These are phyloP conservation scores for Caenorhabditis sulstoni DNA, from an alignment of 2,888 invertebrate species.

Conservation along the genomic window DNA sequence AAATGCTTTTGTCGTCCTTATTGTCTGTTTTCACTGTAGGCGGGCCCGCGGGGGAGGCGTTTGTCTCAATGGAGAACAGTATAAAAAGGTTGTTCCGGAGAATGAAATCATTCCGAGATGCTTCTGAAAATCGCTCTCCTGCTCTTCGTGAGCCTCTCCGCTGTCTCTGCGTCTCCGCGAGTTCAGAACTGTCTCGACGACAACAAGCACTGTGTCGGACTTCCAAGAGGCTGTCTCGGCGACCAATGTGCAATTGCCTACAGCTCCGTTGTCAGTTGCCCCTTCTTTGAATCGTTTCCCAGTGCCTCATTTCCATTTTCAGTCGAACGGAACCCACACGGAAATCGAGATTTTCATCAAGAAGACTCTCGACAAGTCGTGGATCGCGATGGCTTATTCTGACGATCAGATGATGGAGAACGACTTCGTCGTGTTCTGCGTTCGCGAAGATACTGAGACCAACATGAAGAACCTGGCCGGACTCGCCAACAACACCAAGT, in stretches of 20 bases:
- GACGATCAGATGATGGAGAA: slow-evolving; percentile 44
- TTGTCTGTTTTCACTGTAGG: slow-evolving; percentile 10
- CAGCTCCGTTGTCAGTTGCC: slow-evolving; percentile 36
- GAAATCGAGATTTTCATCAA: slow-evolving; percentile 50
- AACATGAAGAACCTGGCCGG: slow-evolving; percentile 20
- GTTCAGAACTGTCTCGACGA: slow-evolving; percentile 49
- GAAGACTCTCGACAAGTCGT: slow-evolving; percentile 39
- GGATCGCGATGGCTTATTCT: slow-evolving; percentile 45
- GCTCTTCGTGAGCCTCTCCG: slow-evolving; percentile 1
- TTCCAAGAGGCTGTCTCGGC: slow-evolving; percentile 47
- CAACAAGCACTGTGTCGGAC: slow-evolving; percentile 50
- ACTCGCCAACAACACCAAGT: slow-evolving; percentile 34
- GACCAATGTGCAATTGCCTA: slow-evolving; percentile 29
- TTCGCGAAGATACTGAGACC: slow-evolving; percentile 31
- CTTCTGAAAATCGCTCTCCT: slow-evolving; percentile 29
- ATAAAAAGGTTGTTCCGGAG: background rate
- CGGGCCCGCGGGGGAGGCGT: slow-evolving; percentile 33
- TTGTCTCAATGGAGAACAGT: slow-evolving; percentile 1
- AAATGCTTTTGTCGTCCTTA: slow-evolving; percentile 7
- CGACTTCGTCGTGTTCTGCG: slow-evolving; percentile 54
- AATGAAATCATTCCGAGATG: slow-evolving; percentile 29
- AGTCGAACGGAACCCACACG: slow-evolving; percentile 52
- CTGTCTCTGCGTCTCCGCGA: slow-evolving; percentile 16
- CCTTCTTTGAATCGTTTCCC: no score
- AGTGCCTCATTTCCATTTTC: slow-evolving; percentile 8